A percentile compares a stretch with the other conserved stretches of the same genome.
phyloP scores from a whole-genome alignment of 2,113 vertebrate genomes.

The Amazona guildingii region DNA sequence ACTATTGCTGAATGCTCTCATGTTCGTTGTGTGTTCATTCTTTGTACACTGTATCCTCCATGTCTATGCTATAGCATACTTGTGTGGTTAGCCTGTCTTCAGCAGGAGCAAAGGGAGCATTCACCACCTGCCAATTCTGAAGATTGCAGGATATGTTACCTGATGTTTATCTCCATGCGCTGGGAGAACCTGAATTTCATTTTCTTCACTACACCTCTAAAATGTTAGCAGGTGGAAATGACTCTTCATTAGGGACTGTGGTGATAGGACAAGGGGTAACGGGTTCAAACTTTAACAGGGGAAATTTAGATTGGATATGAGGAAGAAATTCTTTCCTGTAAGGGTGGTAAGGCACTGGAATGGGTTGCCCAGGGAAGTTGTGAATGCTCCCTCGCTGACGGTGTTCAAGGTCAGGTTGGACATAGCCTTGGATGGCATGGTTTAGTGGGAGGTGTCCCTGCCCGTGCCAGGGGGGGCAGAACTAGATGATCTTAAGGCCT shows the following conservation, averaged over 20 bases:
- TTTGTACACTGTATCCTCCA: background rate
- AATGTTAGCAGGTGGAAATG: background rate
- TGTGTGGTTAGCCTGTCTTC: background rate
- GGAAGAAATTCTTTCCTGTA: no score
- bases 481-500: no score
- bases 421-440: no score
- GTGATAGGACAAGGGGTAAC: no score
- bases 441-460: no score
- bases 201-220: background rate
- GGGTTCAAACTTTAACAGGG: no score
- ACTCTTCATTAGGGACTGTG: background rate
- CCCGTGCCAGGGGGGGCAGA: no score
- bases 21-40: background rate
- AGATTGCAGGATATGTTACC: background rate
- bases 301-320: no score
- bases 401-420: no score
- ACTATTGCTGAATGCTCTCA: background rate
- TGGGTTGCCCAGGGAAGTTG: no score
- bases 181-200: background rate
- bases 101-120: background rate
- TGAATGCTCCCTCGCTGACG: no score
- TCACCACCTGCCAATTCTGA: background rate
- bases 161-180: background rate
- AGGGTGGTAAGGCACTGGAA: no score
- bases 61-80: background rate